Evolutionary conservation across 2,113 vertebrate genomes (phyloP).

Genomic region (Melanerpes aurifrons): DNA sequence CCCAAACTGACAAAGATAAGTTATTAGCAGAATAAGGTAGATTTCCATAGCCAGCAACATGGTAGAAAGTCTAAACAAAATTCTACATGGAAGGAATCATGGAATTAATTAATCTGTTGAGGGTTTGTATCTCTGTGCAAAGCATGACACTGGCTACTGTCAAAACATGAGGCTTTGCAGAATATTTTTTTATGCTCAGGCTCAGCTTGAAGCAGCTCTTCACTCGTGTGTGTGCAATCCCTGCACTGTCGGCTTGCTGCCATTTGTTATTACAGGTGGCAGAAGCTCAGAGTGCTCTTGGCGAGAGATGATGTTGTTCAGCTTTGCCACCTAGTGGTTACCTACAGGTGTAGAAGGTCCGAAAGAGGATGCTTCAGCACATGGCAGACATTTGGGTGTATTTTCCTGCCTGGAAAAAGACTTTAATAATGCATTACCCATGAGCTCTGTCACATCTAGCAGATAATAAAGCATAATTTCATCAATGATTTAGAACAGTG

Average conservation of each 20-base stretch:
- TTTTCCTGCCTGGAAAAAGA: background rate
- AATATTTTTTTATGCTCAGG: background rate
- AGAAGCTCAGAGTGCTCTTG: background rate
- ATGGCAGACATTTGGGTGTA: background rate
- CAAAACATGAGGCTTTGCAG: background rate
- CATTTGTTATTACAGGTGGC: background rate
- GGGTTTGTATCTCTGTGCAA: background rate
- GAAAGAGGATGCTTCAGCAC: background rate
- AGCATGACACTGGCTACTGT: background rate
- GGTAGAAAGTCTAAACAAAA: background rate
- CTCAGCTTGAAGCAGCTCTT: background rate
- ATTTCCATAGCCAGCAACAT: background rate
- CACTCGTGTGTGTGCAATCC: background rate
- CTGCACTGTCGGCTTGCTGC: background rate
- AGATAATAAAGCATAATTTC: background rate
- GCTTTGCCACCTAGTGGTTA: slow-evolving; percentile 56
- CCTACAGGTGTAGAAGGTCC: background rate
- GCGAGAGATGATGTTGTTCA: background rate
- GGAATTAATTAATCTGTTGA: background rate
- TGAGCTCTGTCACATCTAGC: background rate
- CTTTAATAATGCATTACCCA: background rate
- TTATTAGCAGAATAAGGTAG: background rate
- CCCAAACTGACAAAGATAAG: background rate
- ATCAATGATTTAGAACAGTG: background rate
- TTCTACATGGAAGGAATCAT: background rate